Evolutionary conservation across 37 sponge, comb jelly and placozoan species (phyloP), one percentile per base, ranked within the genome.

Genomic region (Beroe forskalii): DNA sequence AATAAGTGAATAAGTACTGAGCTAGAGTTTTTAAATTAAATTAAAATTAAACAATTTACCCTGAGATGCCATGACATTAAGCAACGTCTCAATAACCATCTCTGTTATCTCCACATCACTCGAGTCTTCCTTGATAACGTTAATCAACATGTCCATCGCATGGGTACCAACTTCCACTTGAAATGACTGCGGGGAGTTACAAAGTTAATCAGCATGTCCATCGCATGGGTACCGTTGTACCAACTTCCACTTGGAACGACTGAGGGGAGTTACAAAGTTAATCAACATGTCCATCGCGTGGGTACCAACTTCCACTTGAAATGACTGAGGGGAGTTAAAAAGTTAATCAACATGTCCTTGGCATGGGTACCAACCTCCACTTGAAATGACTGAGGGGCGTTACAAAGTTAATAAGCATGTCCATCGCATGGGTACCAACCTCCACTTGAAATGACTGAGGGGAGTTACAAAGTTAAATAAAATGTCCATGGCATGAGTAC

Each of bases 101-200:
- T 80, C 86, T 19, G 86, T 80, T 4, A 80, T 42, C 86, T 80
- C 76, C 12, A 35, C 76, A 61, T 61, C 62, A 40, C 33, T 41
- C 3, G 42, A 14, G 89, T 91, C 91, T 22, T 61, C 76, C 24
- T 38, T 89, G 55, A 94, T 67, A 44, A 97, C 86, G 63, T 94
- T 95, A 62, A 97, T 0, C 75, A 97, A 60, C 0, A 93, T 44
- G 28, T 92, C 93, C 62, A 94, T 55, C 40, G 94, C 93, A 42
- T 90, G 93, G n/a, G 94, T 90, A 23, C 97, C 97, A 62, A 97
- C 97, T 89, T 97, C 97, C 38, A 64, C 67, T 66, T 92, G 90
- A 90, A 90, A 97, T 62, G 93, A 92, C 93, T 92, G 89, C 1
- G 62, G 20, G 89, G 39, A 19, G 27, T n/a, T n/a, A 94, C 66